phyloP scores from a whole-genome alignment of 2,113 vertebrate genomes.

The Dipodomys stephensi region DNA sequence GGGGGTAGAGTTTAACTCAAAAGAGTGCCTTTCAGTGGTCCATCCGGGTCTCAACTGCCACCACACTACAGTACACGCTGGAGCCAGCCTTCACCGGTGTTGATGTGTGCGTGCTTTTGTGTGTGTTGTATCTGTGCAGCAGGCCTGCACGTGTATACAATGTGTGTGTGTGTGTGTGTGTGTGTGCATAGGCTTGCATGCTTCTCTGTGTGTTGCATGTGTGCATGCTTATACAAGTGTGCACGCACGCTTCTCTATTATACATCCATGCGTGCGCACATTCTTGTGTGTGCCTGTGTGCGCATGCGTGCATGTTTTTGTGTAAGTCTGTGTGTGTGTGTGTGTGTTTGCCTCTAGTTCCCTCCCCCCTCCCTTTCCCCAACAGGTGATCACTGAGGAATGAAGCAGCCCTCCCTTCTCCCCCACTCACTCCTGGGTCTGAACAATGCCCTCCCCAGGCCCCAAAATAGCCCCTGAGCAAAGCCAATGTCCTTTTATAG shows the following conservation, averaged over 20 bases:
- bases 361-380: constrained; percentile 6
- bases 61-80: accelerated
- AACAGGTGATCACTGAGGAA: constrained; percentile 72
- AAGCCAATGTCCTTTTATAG: constrained; percentile 93
- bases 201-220: too few relatives aligned
- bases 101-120: too few relatives aligned
- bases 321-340: neutral
- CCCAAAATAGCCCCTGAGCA: constrained; percentile 93
- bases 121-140: too few relatives aligned
- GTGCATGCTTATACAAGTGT: too few relatives aligned
- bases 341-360: neutral
- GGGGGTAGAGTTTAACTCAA: neutral
- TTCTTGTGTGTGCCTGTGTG: neutral
- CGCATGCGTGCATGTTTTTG: accelerated
- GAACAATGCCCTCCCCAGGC: constrained; percentile 82
- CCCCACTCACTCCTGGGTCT: constrained; percentile 59
- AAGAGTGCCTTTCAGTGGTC: neutral
- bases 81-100: neutral
- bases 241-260: too few relatives aligned
- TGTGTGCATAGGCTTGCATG: neutral
- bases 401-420: constrained; percentile 51
- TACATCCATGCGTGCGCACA: too few relatives aligned
- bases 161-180: neutral
- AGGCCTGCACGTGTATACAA: too few relatives aligned
- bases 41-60: neutral